Percentiles rank a stretch among this genome's conserved stretches.
phyloP scores from a whole-genome alignment of 2,113 vertebrate species.

The Octodon degus region DNA sequence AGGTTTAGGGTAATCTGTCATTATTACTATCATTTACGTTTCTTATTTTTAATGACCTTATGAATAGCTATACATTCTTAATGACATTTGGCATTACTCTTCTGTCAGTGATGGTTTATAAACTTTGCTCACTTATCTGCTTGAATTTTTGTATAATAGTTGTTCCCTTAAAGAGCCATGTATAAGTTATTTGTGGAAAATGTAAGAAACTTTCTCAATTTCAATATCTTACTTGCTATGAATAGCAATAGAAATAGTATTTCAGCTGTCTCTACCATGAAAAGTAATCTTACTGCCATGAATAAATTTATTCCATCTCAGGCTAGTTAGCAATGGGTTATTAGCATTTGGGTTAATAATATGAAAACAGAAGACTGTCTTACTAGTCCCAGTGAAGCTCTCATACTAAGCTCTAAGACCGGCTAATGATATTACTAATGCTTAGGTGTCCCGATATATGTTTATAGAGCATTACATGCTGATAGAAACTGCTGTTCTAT shows the following conservation, averaged over 20 bases:
- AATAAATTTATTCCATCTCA: neutral
- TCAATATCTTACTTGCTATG: neutral
- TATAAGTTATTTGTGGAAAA: neutral
- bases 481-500: constrained; percentile 49
- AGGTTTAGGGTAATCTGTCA: neutral
- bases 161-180: neutral
- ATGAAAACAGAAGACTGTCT: neutral
- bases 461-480: constrained; percentile 32
- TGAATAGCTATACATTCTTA: neutral
- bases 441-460: neutral
- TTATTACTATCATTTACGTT: neutral
- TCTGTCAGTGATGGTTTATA: neutral
- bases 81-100: neutral
- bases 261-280: neutral
- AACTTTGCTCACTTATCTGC: neutral
- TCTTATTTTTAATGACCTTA: neutral
- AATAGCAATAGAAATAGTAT: neutral
- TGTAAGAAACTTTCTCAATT: neutral
- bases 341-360: neutral
- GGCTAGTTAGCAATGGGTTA: neutral
- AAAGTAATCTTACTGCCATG: neutral
- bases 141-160: neutral
- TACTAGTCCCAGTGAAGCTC: neutral
- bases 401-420: constrained; percentile 9
- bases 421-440: constrained; percentile 24